A percentile compares a stretch with the other conserved stretches of the same genome.
phyloP scores from a whole-genome alignment of 2,888 invertebrate species.

The Dasypogon diadema region DNA sequence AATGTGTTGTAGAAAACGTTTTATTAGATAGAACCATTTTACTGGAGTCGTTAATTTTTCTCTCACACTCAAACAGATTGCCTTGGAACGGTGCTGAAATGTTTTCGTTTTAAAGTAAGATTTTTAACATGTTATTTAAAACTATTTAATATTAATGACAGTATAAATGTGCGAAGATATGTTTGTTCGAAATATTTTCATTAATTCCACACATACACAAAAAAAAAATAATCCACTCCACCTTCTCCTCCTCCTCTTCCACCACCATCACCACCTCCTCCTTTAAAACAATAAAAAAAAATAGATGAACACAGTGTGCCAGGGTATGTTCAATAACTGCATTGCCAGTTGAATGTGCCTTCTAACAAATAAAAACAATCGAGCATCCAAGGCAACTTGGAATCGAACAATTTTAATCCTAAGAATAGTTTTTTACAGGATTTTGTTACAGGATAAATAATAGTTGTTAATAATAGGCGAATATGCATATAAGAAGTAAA shows the following conservation, averaged over 20 bases:
- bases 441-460: conserved; percentile 11
- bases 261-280: too few species aligned
- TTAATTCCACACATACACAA: not conserved
- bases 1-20: too few species aligned
- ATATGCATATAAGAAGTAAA: not conserved
- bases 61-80: conserved; percentile 46
- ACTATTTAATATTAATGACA: conserved; percentile 10
- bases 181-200: conserved; percentile 32
- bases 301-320: conserved; percentile 26
- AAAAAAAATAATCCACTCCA: too few species aligned
- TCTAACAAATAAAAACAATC: not conserved
- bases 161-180: conserved; percentile 2
- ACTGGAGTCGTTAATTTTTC: conserved; percentile 48
- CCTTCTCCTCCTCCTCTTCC: too few species aligned
- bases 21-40: too few species aligned
- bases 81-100: conserved; percentile 57
- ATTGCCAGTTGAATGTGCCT: conserved; percentile 12
- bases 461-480: conserved; percentile 17
- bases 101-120: conserved; percentile 47
- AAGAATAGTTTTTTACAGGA: conserved; percentile 4
- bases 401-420: not conserved
- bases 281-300: too few species aligned
- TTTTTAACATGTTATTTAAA: conserved; percentile 28
- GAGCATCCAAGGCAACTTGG: conserved; percentile 4
- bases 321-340: conserved; percentile 6